Conservation (phyloP, 2,888 invertebrate genomes). For the Epinotia ramella region DNA sequence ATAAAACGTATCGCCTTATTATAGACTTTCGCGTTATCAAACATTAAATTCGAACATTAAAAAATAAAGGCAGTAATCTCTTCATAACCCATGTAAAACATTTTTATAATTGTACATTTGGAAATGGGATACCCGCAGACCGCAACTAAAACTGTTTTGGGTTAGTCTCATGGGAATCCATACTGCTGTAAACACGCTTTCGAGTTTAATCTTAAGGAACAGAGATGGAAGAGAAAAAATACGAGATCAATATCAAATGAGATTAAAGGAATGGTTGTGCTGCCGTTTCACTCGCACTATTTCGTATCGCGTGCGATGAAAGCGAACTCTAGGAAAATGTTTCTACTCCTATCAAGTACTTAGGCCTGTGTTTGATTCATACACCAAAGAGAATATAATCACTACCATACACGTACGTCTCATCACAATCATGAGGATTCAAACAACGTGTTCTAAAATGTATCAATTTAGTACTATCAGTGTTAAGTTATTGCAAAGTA, state of each 20-base stretch:
- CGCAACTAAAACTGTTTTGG: slow-evolving; percentile 25
- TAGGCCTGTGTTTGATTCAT: not conserved
- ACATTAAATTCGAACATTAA: slow-evolving; percentile 1
- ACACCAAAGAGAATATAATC: not conserved
- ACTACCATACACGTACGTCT: no score
- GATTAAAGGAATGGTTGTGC: slow-evolving; percentile 16
- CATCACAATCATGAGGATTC: no score
- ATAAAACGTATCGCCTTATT: slow-evolving; percentile 17
- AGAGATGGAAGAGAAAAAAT: slow-evolving; percentile 23
- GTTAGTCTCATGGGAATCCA: slow-evolving; percentile 22
- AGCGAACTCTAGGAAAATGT: not conserved
- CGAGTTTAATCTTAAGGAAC: slow-evolving; percentile 31
- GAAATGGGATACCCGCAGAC: slow-evolving; percentile 23
- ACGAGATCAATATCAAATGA: slow-evolving; percentile 39
- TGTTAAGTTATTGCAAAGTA: no score
- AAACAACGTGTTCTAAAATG: no score
- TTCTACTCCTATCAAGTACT: not conserved
- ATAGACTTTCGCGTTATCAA: slow-evolving; percentile 11
- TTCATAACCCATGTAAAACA: slow-evolving; percentile 1
- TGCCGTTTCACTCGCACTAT: slow-evolving; percentile 24
- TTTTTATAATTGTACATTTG: slow-evolving; percentile 37
- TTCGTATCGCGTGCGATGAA: not conserved
- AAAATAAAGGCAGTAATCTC: slow-evolving; percentile 5
- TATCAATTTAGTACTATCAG: no score
- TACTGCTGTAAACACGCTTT: slow-evolving; percentile 26